Evolutionary conservation across 2,797 vertebrate species (phyloP).

Genomic region (Centroberyx gerrardi): DNA sequence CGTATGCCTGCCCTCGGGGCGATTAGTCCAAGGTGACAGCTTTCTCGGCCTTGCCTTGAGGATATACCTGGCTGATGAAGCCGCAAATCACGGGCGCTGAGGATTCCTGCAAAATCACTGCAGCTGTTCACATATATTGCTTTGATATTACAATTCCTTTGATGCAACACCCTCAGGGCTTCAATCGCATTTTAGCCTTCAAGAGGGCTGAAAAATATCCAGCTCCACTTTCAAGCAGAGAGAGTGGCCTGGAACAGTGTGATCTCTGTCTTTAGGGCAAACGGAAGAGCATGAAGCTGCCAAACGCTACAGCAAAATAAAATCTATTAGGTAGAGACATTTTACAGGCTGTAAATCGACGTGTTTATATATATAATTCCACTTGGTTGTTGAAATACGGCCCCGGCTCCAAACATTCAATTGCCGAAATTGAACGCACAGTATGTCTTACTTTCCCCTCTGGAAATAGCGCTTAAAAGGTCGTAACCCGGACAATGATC

Average conservation of each 20-base stretch:
- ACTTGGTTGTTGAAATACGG: conserved; percentile 23
- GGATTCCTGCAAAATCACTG: conserved; percentile 55
- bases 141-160: conserved; percentile 70
- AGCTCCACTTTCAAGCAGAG: conserved; percentile 57
- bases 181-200: conserved; percentile 65
- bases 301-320: conserved; percentile 42
- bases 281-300: conserved; percentile 45
- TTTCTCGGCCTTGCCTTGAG: conserved; percentile 39
- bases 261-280: conserved; percentile 57
- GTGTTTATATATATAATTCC: conserved; percentile 26
- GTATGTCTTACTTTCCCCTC: conserved; percentile 6
- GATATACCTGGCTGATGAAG: conserved; percentile 51
- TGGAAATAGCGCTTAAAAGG: conserved; percentile 24
- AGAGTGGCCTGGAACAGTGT: conserved; percentile 45
- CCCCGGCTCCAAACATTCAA: conserved; percentile 1
- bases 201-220: conserved; percentile 57
- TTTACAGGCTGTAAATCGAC: conserved; percentile 43
- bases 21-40: conserved; percentile 24
- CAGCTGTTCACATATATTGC: conserved; percentile 66
- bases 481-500: conserved; percentile 15
- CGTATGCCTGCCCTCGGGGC: conserved; percentile 19
- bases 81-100: conserved; percentile 50
- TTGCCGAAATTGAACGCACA: conserved; percentile 6
- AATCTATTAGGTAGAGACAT: conserved; percentile 27
- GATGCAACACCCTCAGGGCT: conserved; percentile 66